Evolutionary conservation across 2,113 vertebrate species (phyloP).

Genomic region (Lampris incognitus): DNA sequence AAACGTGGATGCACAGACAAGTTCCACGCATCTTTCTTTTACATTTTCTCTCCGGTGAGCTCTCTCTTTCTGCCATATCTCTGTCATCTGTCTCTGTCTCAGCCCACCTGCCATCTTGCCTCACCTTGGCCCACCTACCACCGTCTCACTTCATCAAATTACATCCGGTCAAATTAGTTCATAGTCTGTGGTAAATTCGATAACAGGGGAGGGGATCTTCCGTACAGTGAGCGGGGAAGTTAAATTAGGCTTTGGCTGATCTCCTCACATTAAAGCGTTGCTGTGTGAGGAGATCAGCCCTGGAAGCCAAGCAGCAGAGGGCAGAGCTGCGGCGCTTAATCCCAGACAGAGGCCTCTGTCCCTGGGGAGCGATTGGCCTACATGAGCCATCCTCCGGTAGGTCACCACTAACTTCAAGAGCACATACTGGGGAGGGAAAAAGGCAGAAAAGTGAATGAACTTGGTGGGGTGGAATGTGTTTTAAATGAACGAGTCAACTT

Average conservation of each 20-base stretch:
- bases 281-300: constrained; percentile 1
- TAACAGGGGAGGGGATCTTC: constrained; percentile 1
- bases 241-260: background rate
- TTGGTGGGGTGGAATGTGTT: too few relatives aligned
- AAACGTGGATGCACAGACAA: too few relatives aligned
- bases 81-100: background rate
- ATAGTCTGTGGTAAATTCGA: background rate
- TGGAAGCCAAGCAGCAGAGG: constrained; percentile 48
- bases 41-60: too few relatives aligned
- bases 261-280: background rate
- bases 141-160: constrained; percentile 1
- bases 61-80: background rate
- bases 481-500: too few relatives aligned
- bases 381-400: background rate
- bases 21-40: too few relatives aligned
- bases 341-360: background rate
- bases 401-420: background rate
- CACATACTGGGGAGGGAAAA: background rate
- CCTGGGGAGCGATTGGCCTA: constrained; percentile 3
- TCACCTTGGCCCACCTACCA: background rate
- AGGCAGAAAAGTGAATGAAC: too few relatives aligned
- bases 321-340: constrained; percentile 48
- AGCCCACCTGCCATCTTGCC: constrained; percentile 1
- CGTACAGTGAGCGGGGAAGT: background rate
- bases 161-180: background rate